Conservation (phyloP, 2,797 vertebrate genomes). For the Masticophis lateralis region DNA sequence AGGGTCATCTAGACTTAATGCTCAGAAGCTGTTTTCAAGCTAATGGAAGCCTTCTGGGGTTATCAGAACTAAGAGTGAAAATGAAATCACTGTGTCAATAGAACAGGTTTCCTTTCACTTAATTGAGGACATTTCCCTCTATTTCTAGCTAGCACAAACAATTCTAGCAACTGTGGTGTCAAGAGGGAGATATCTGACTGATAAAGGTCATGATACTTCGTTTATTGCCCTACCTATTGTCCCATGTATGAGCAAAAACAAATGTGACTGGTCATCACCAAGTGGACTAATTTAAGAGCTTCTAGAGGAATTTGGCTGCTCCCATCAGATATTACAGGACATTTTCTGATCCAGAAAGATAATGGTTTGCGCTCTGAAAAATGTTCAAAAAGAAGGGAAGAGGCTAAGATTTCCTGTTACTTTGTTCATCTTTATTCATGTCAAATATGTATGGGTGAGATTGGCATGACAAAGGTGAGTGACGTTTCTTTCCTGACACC, state of each 20-base stretch:
- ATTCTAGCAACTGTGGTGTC: background rate
- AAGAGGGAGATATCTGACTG: background rate
- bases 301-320: background rate
- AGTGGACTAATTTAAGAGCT: background rate
- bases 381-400: background rate
- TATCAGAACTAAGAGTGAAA: background rate
- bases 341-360: background rate
- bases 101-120: background rate
- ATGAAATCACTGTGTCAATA: background rate
- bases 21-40: background rate
- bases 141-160: background rate
- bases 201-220: background rate
- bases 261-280: background rate
- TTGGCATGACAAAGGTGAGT: background rate
- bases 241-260: background rate
- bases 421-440: conserved; percentile 21
- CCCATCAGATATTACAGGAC: background rate
- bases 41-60: background rate
- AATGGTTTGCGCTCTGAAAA: background rate
- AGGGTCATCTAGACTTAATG: background rate
- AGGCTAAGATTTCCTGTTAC: background rate
- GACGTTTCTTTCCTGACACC: conserved; percentile 10
- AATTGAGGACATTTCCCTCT: background rate
- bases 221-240: background rate
- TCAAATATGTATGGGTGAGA: conserved; percentile 2